phyloP scores from a whole-genome alignment of 2,113 vertebrate genomes.

The Anas platyrhynchos region DNA sequence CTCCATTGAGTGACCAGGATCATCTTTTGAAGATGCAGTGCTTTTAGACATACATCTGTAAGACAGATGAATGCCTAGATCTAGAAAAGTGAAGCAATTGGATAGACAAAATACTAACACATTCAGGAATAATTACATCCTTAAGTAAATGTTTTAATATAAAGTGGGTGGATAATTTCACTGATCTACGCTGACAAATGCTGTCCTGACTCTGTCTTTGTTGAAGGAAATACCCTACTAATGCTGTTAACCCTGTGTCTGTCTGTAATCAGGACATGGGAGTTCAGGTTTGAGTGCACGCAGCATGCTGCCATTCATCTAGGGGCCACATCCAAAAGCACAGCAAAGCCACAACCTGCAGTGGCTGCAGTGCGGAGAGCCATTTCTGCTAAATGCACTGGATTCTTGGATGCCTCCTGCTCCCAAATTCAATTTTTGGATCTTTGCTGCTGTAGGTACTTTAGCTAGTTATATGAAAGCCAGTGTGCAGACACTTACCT shows the following conservation, averaged over 20 bases:
- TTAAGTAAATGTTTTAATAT: background rate
- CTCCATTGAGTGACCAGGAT: background rate
- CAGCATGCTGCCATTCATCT: background rate
- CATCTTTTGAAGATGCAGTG: background rate
- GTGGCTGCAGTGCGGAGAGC: too few species aligned
- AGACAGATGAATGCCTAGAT: background rate
- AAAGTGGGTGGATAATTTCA: background rate
- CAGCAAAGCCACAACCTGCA: rapidly evolving
- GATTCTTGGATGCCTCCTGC: background rate
- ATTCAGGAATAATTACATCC: background rate
- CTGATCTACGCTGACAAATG: background rate
- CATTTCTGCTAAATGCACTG: background rate
- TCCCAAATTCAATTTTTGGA: background rate
- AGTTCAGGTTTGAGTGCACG: background rate
- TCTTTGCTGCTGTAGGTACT: background rate
- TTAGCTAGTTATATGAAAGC: background rate
- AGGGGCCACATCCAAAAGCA: rapidly evolving
- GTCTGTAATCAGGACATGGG: background rate
- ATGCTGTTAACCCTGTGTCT: too few species aligned
- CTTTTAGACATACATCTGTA: background rate
- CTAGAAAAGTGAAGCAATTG: background rate
- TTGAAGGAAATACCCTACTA: background rate
- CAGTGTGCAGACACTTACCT: background rate
- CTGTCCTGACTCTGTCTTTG: background rate
- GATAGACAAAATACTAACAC: background rate